Percentiles rank a stretch among this genome's conserved stretches.
These are phyloP conservation scores for Plectropomus leopardus DNA, from an alignment of 2,113 vertebrate genomes.

Conservation along the genomic window DNA sequence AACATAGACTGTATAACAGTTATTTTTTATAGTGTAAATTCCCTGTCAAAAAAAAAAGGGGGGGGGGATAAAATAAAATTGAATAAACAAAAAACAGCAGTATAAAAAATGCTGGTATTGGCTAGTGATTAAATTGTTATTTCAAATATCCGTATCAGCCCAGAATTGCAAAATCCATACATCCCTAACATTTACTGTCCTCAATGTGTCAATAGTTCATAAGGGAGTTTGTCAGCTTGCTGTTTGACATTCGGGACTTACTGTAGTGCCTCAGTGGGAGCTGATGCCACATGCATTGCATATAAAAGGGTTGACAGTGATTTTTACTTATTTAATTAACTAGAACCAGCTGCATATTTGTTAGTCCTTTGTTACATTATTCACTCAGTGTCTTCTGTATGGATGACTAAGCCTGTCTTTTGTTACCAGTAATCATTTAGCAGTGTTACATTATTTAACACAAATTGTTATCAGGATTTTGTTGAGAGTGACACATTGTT, in stretches of 20 bases:
- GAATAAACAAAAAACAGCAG: too few relatives aligned
- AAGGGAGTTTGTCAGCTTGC: not conserved
- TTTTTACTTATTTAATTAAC: not conserved
- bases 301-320: not conserved
- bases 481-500: not conserved
- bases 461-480: not conserved
- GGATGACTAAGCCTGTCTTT: not conserved
- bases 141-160: too few relatives aligned
- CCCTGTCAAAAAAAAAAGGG: too few relatives aligned
- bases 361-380: not conserved
- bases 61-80: too few relatives aligned
- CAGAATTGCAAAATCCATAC: too few relatives aligned
- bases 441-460: not conserved
- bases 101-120: too few relatives aligned
- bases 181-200: not conserved
- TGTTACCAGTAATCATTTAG: not conserved
- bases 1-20: too few relatives aligned
- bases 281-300: not conserved
- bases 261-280: not conserved
- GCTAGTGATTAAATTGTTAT: too few relatives aligned
- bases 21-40: too few relatives aligned
- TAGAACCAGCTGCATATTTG: not conserved
- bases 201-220: not conserved
- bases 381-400: not conserved
- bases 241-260: not conserved